Percentiles rank a stretch among this genome's conserved stretches.
These are phyloP conservation scores for Mesitornis unicolor DNA, from an alignment of 2,113 vertebrate species.

Conservation along the genomic window DNA sequence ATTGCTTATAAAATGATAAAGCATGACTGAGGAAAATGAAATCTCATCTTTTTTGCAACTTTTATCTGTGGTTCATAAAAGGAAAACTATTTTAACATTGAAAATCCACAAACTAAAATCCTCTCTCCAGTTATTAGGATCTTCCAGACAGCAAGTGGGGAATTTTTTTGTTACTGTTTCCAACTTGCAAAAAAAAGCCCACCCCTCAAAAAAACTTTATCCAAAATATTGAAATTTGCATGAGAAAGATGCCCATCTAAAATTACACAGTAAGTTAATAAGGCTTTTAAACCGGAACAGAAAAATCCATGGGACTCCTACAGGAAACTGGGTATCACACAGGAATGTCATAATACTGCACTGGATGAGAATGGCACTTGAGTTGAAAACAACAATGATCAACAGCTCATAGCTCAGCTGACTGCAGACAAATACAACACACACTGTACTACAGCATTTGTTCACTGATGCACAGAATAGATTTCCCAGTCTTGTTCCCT, in stretches of 20 bases:
- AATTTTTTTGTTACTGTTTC: not conserved
- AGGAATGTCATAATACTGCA: conserved; percentile 70
- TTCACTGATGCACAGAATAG: conserved; percentile 79
- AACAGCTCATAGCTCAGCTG: conserved; percentile 81
- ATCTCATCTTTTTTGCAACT: not conserved
- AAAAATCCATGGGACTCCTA: conserved; percentile 54
- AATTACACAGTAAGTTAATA: conserved; percentile 37
- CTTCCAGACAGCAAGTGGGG: not conserved
- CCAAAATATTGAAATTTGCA: not conserved
- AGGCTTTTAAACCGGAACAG: conserved; percentile 42
- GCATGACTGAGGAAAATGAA: not conserved
- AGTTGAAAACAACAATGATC: conserved; percentile 79
- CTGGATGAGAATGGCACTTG: conserved; percentile 81
- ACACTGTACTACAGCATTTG: conserved; percentile 83
- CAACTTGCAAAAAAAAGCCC: not conserved
- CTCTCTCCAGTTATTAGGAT: not conserved
- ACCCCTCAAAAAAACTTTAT: not conserved
- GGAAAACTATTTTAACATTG: not conserved
- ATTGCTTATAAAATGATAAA: not conserved
- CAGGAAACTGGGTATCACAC: not conserved
- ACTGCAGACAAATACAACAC: conserved; percentile 83
- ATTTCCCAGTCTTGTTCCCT: conserved; percentile 62
- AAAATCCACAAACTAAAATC: conserved; percentile 9
- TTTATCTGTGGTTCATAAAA: conserved; percentile 41
- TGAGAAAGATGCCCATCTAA: conserved; percentile 44